Conservation (phyloP, 64 coral and sea anemone species). For the Porites australiensis region DNA sequence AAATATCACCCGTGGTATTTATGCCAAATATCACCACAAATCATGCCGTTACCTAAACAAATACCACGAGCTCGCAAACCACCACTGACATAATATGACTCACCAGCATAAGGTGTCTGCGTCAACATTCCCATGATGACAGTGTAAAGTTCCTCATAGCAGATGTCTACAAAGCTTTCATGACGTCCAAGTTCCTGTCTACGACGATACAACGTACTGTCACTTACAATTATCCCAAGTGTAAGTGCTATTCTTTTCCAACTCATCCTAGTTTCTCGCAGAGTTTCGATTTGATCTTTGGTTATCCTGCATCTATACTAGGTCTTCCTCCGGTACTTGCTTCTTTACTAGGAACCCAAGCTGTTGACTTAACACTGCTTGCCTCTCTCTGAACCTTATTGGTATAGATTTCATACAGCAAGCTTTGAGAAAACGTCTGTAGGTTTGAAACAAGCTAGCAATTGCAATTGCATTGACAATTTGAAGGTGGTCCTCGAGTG, state of each 20-base stretch:
- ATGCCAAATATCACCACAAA: no score
- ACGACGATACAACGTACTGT: constrained; percentile 41
- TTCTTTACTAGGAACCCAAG: constrained; percentile 25
- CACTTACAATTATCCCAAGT: constrained; percentile 64
- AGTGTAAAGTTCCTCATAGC: constrained; percentile 38
- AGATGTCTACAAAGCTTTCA: constrained; percentile 32
- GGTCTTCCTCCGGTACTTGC: constrained; percentile 24
- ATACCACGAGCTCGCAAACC: constrained; percentile 50
- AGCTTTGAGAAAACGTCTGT: constrained; percentile 58
- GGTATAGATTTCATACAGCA: constrained; percentile 26
- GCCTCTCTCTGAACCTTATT: constrained; percentile 19
- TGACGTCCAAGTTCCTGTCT: constrained; percentile 21
- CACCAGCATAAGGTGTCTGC: constrained; percentile 50
- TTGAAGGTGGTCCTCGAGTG: constrained; percentile 56
- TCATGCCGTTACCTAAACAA: no score
- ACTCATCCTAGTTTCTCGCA: constrained; percentile 62
- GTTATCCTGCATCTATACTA: constrained; percentile 11
- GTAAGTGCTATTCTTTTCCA: constrained; percentile 58
- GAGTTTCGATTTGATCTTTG: not conserved
- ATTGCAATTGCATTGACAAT: no score
- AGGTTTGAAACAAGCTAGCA: no score
- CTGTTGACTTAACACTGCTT: not conserved
- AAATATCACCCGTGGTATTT: no score
- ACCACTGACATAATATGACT: constrained; percentile 36
- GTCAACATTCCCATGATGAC: constrained; percentile 23